These are phyloP conservation scores for Trissolcus basalis DNA, from an alignment of 1,140 invertebrate genomes.

Conservation along the genomic window DNA sequence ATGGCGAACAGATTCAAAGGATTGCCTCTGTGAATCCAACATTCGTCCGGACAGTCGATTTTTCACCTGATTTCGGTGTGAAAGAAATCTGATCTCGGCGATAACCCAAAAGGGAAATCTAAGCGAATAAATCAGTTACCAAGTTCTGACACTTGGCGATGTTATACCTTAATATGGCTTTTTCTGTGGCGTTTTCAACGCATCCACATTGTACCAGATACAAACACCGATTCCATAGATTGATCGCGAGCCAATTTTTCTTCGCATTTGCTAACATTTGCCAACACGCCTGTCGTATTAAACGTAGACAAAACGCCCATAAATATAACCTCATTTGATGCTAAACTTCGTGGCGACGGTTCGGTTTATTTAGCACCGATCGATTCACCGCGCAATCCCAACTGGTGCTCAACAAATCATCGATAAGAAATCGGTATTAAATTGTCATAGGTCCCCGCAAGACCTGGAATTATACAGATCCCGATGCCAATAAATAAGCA, in stretches of 20 bases:
- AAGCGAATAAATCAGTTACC: slow-evolving; percentile 1
- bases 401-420: slow-evolving; percentile 21
- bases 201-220: slow-evolving; percentile 14
- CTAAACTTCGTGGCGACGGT: no score
- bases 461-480: slow-evolving; percentile 22
- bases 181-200: slow-evolving; percentile 10
- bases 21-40: no score
- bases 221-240: background rate
- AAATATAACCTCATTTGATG: slow-evolving; percentile 13
- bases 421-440: slow-evolving; percentile 47
- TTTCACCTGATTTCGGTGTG: background rate
- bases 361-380: background rate
- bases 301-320: background rate
- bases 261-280: no score
- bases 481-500: slow-evolving; percentile 37
- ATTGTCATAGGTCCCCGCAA: slow-evolving; percentile 25
- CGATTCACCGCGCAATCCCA: slow-evolving; percentile 18
- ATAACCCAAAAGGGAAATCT: slow-evolving; percentile 3
- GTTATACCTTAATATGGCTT: slow-evolving; percentile 29
- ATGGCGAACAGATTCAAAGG: no score
- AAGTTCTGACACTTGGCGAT: slow-evolving; percentile 10
- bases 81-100: background rate
- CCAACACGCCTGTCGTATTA: no score
- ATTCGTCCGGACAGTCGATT: no score
- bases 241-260: no score